Percentiles rank a stretch among this genome's conserved stretches.
Evolutionary conservation across 1,140 invertebrate species (phyloP).

Genomic region (Dryas iulia): DNA sequence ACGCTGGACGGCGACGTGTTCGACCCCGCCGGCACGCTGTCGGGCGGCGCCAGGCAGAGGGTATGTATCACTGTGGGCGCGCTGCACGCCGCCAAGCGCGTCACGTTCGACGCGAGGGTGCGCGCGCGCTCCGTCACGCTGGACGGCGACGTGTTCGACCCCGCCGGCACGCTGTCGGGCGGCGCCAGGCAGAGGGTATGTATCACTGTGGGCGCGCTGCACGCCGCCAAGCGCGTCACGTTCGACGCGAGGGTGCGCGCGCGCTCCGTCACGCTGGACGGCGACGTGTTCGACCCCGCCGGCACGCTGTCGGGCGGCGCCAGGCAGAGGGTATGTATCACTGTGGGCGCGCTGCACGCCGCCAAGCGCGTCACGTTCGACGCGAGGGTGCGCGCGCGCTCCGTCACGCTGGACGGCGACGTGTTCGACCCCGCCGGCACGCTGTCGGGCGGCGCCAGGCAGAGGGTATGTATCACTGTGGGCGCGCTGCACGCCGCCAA

Average conservation of each 20-base stretch:
- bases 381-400: background rate
- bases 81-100: conserved; percentile 83
- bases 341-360: background rate
- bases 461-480: too few relatives aligned
- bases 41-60: conserved; percentile 87
- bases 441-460: too few relatives aligned
- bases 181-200: conserved; percentile 83
- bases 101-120: conserved; percentile 85
- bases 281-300: conserved; percentile 94
- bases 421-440: too few relatives aligned
- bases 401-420: too few relatives aligned
- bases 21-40: conserved; percentile 93
- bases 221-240: conserved; percentile 86
- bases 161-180: conserved; percentile 93
- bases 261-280: conserved; percentile 92
- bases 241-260: conserved; percentile 82
- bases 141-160: conserved; percentile 95
- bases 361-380: too few relatives aligned
- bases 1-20: conserved; percentile 96
- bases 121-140: conserved; percentile 87
- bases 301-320: conserved; percentile 94
- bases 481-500: too few relatives aligned
- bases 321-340: conserved; percentile 64
- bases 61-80: conserved; percentile 22
- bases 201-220: background rate